phyloP scores from a whole-genome alignment of 2,113 vertebrate species.

The Rhizomys pruinosus region DNA sequence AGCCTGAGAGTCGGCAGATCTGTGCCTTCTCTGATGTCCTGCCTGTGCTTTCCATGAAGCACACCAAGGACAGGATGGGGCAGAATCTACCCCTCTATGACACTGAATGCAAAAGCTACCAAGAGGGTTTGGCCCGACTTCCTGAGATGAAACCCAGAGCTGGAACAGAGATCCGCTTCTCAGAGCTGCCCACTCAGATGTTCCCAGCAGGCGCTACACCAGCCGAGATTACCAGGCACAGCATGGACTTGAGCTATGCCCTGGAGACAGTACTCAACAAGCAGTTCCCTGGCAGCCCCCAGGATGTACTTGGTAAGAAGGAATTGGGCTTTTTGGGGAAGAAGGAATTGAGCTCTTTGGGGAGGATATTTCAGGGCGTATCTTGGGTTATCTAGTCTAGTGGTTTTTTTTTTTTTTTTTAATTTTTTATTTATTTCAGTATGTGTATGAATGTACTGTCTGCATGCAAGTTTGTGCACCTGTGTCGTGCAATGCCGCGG shows the following conservation, averaged over 20 bases:
- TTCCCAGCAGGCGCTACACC: constrained; percentile 94
- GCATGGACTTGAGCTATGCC: constrained; percentile 95
- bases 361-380: not conserved
- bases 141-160: constrained; percentile 92
- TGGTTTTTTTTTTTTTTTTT: no score
- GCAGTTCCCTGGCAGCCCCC: constrained; percentile 87
- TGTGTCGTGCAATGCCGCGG: no score
- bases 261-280: constrained; percentile 90
- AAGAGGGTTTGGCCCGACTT: constrained; percentile 93
- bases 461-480: no score
- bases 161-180: constrained; percentile 95
- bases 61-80: constrained; percentile 89
- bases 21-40: constrained; percentile 94
- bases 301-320: constrained; percentile 92
- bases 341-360: no score
- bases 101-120: constrained; percentile 92
- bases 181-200: constrained; percentile 90
- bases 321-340: not conserved
- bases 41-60: constrained; percentile 88
- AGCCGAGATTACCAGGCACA: constrained; percentile 94
- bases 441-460: no score
- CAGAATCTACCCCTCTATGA: constrained; percentile 90
- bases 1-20: constrained; percentile 91
- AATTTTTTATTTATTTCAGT: no score
- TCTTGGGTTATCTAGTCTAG: constrained; percentile 10